phyloP scores from a whole-genome alignment of 2,797 vertebrate genomes.

The Falco cherrug region DNA sequence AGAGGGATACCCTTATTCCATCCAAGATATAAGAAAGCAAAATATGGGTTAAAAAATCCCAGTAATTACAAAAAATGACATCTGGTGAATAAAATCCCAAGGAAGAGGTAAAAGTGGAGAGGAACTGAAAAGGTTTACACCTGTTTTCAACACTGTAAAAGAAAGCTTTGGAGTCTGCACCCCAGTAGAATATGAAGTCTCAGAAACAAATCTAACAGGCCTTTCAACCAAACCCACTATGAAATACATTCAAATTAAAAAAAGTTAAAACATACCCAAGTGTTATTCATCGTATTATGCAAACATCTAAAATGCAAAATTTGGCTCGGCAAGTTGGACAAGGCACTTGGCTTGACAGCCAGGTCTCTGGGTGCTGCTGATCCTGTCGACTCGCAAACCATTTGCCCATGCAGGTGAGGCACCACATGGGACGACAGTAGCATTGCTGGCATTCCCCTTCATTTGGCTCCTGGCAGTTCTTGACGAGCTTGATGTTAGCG shows the following conservation, averaged over 20 bases:
- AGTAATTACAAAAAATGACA: not conserved
- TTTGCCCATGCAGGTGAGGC: slow-evolving; percentile 92
- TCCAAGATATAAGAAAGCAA: not conserved
- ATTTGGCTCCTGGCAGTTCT: slow-evolving; percentile 79
- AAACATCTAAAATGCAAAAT: slow-evolving; percentile 94
- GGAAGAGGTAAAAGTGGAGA: not conserved
- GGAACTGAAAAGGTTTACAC: not conserved
- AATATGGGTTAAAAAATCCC: not conserved
- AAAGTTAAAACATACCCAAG: not conserved
- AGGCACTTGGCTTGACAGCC: slow-evolving; percentile 91
- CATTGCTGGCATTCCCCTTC: slow-evolving; percentile 88
- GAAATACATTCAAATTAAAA: not conserved
- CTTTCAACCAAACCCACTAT: not conserved
- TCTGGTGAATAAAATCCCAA: not conserved
- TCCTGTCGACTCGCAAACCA: slow-evolving; percentile 97
- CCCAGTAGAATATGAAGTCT: not conserved
- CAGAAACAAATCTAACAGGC: not conserved
- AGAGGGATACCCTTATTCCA: not conserved
- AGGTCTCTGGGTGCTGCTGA: slow-evolving; percentile 91
- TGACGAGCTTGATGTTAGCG: slow-evolving; percentile 87
- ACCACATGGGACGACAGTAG: slow-evolving; percentile 97
- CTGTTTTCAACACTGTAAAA: not conserved
- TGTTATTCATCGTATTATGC: slow-evolving; percentile 79
- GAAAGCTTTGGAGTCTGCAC: not conserved
- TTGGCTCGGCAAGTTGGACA: slow-evolving; percentile 92